Evolutionary conservation across 2,888 invertebrate species (phyloP).

Genomic region (Coelopa pilipes): DNA sequence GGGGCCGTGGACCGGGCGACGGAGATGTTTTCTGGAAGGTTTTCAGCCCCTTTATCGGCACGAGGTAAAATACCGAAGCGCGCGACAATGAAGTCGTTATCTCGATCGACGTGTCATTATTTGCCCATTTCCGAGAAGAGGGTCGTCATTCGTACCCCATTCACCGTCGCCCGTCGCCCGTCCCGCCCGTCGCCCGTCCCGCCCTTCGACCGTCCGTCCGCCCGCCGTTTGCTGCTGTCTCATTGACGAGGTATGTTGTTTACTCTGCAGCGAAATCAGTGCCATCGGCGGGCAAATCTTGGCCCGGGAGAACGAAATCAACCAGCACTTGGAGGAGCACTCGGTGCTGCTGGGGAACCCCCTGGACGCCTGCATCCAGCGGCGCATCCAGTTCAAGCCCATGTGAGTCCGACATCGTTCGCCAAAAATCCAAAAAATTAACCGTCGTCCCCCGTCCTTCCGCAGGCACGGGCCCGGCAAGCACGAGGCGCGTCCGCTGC

Average conservation of each 20-base stretch:
- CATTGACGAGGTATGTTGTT: neutral
- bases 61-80: no score
- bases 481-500: conserved; percentile 69
- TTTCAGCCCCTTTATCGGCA: no score
- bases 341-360: conserved; percentile 76
- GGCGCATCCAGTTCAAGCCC: conserved; percentile 70
- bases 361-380: conserved; percentile 75
- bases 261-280: conserved; percentile 56
- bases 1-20: no score
- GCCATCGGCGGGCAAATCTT: conserved; percentile 55
- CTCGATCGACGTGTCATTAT: no score
- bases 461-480: conserved; percentile 65
- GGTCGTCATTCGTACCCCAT: no score
- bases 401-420: conserved; percentile 52
- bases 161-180: no score
- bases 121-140: no score
- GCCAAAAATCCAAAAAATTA: neutral
- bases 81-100: no score
- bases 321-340: conserved; percentile 64
- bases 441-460: neutral
- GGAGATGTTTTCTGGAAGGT: no score
- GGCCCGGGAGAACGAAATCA: conserved; percentile 55
- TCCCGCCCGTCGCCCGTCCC: no score
- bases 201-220: no score
- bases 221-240: no score